Evolutionary conservation across 2,888 invertebrate species (phyloP).

Genomic region (Brachyptera risi): DNA sequence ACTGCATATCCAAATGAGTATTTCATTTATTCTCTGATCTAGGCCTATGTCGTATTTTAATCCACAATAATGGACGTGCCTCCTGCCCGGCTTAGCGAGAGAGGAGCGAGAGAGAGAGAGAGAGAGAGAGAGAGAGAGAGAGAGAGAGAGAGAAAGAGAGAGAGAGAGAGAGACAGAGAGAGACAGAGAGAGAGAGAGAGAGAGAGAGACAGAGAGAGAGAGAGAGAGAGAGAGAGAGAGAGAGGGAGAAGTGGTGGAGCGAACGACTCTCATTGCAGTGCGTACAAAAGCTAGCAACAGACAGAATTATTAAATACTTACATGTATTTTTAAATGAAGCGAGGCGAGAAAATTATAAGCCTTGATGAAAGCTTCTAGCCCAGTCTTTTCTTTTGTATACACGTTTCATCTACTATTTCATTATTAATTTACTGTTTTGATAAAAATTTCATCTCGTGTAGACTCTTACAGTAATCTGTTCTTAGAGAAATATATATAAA

Average conservation of each 20-base stretch:
- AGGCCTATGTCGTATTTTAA: too few species aligned
- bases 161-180: neutral
- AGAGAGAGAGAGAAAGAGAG: too few species aligned
- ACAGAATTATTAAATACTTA: constrained; percentile 33
- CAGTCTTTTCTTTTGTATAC: neutral
- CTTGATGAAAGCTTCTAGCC: constrained; percentile 24
- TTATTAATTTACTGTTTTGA: constrained; percentile 17
- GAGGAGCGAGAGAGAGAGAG: too few species aligned
- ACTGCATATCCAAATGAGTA: too few species aligned
- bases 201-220: neutral
- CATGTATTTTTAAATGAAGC: constrained; percentile 31
- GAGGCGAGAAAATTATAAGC: constrained; percentile 32
- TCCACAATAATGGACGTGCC: constrained; percentile 28
- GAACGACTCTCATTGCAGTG: neutral
- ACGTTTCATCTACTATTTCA: constrained; percentile 2
- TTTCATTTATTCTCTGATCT: too few species aligned
- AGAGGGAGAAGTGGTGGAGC: neutral
- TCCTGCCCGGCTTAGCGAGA: constrained; percentile 16
- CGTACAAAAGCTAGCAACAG: too few species aligned
- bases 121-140: neutral
- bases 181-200: neutral
- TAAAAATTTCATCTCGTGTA: constrained; percentile 7
- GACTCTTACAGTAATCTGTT: too few species aligned
- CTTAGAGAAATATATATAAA: too few species aligned
- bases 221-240: neutral